A percentile compares a stretch with the other conserved stretches of the same genome.
Conservation (phyloP, 2,888 invertebrate species). For the Sinohyriopsis cumingii region DNA sequence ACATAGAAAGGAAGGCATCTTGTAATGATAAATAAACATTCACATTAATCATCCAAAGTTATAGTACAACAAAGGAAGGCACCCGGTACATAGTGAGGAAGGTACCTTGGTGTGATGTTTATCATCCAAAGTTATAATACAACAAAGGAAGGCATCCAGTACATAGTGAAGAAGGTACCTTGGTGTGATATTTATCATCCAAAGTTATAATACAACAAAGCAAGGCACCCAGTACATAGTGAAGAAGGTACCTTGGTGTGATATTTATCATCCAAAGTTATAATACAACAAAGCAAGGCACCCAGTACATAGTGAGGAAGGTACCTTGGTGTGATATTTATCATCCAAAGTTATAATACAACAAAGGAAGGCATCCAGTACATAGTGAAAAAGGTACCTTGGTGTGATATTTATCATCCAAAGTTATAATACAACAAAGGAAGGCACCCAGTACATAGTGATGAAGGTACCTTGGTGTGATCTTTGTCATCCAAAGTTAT, state of each 20-base stretch:
- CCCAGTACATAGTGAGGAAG: slow-evolving; percentile 9
- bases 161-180: slow-evolving; percentile 32
- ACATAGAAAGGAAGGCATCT: slow-evolving; percentile 17
- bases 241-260: slow-evolving; percentile 40
- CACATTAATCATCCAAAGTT: not conserved
- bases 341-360: slow-evolving; percentile 23
- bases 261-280: too few relatives aligned
- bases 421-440: slow-evolving; percentile 66
- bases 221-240: slow-evolving; percentile 18
- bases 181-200: slow-evolving; percentile 10
- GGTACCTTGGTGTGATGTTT: too few relatives aligned
- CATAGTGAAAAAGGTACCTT: slow-evolving; percentile 38
- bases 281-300: slow-evolving; percentile 54
- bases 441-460: slow-evolving; percentile 12
- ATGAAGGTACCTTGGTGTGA: slow-evolving; percentile 41
- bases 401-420: not conserved
- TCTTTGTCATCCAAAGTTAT: too few relatives aligned
- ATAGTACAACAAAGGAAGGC: too few relatives aligned
- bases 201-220: slow-evolving; percentile 46
- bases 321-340: slow-evolving; percentile 31
- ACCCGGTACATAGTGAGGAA: too few relatives aligned
- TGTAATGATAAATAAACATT: slow-evolving; percentile 17
- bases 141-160: slow-evolving; percentile 38
- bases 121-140: too few relatives aligned
- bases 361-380: slow-evolving; percentile 44